phyloP scores from a whole-genome alignment of 1,140 invertebrate species.

The Batillaria attramentaria region DNA sequence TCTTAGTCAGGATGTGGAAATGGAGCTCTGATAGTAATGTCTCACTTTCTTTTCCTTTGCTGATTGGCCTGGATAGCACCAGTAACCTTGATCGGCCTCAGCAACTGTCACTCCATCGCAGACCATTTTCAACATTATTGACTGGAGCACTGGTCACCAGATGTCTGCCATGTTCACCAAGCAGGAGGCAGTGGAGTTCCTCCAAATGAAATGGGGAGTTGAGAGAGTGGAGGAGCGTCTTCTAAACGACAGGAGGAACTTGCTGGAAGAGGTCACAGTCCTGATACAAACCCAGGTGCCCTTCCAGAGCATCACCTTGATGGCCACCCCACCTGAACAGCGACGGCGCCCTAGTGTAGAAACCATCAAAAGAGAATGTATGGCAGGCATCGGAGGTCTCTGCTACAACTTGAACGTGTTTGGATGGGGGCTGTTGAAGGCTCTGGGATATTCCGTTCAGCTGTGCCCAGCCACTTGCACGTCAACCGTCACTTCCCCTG shows the following conservation, averaged over 20 bases:
- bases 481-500: constrained; percentile 30
- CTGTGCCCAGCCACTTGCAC: constrained; percentile 39
- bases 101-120: too few relatives aligned
- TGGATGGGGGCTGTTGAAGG: constrained; percentile 37
- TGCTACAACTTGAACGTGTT: constrained; percentile 45
- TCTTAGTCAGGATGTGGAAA: too few relatives aligned
- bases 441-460: constrained; percentile 27
- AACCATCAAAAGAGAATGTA: constrained; percentile 34
- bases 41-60: too few relatives aligned
- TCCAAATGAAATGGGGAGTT: constrained; percentile 29
- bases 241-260: neutral
- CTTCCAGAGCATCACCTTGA: constrained; percentile 40
- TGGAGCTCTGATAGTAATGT: too few relatives aligned
- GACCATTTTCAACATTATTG: too few relatives aligned
- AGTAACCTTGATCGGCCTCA: too few relatives aligned
- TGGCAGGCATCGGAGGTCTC: constrained; percentile 37
- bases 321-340: constrained; percentile 25
- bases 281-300: constrained; percentile 31
- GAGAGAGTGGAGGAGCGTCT: constrained; percentile 25
- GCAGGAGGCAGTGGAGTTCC: constrained; percentile 34
- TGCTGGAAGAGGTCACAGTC: constrained; percentile 33
- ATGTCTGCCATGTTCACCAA: constrained; percentile 31
- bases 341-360: constrained; percentile 34
- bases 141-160: too few relatives aligned
- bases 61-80: too few relatives aligned